phyloP scores from a whole-genome alignment of 1,140 invertebrate genomes.

The Cylas formicarius region DNA sequence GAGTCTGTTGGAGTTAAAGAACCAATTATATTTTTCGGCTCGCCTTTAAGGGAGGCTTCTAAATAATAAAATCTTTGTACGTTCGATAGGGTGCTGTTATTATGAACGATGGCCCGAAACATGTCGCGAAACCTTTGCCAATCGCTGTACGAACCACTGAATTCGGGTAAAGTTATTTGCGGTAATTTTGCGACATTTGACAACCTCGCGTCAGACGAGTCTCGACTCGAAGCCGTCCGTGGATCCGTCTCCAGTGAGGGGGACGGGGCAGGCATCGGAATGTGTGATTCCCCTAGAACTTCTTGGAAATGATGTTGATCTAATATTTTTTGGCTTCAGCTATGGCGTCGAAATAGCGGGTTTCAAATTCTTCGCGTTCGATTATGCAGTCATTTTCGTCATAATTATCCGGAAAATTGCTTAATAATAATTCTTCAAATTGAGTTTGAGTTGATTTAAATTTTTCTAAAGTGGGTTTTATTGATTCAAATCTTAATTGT shows the following conservation, averaged over 20 bases:
- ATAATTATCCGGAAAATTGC: background rate
- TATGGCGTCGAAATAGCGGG: conserved; percentile 5
- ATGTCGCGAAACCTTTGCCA: conserved; percentile 35
- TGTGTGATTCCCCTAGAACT: too few relatives aligned
- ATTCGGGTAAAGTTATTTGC: conserved; percentile 22
- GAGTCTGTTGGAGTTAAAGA: conserved; percentile 5
- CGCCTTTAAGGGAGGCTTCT: conserved; percentile 22
- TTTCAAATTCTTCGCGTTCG: conserved; percentile 11
- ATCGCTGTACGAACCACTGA: conserved; percentile 29
- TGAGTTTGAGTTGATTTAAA: conserved; percentile 7
- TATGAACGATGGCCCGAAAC: conserved; percentile 32
- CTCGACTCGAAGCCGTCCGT: too few relatives aligned
- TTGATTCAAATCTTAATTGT: background rate
- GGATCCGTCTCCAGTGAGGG: too few relatives aligned
- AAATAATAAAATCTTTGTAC: conserved; percentile 33
- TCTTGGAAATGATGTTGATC: too few relatives aligned
- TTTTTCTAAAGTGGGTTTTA: background rate
- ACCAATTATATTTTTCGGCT: conserved; percentile 22
- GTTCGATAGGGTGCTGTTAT: conserved; percentile 21
- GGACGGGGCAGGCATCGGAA: too few relatives aligned
- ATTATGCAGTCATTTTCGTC: conserved; percentile 2
- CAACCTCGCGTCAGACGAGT: too few relatives aligned
- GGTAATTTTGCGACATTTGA: conserved; percentile 2
- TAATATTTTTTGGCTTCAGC: conserved; percentile 1
- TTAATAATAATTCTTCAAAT: conserved; percentile 10